Conservation (phyloP, 2,888 invertebrate species). For the Cosmopolites sordidus region DNA sequence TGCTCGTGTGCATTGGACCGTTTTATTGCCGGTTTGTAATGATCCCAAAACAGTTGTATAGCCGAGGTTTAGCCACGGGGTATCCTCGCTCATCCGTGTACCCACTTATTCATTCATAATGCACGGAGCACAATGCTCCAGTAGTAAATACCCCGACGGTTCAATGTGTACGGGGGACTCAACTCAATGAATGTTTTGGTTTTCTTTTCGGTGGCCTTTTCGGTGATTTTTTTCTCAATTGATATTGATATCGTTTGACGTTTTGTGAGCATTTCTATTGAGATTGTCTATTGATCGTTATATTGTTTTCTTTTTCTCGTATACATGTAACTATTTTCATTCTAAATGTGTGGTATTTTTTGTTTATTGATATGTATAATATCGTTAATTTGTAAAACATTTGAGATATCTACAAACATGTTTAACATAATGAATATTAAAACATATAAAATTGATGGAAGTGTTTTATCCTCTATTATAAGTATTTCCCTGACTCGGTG, state of each 20-base stretch:
- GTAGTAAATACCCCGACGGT: constrained; percentile 20
- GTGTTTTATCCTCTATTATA: no score
- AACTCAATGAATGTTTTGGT: constrained; percentile 1
- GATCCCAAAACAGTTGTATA: constrained; percentile 38
- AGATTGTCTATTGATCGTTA: no score
- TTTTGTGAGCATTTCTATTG: not conserved
- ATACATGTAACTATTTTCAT: no score
- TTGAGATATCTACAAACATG: no score
- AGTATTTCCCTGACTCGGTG: no score
- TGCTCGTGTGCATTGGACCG: constrained; percentile 33
- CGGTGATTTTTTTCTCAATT: not conserved
- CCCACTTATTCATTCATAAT: constrained; percentile 29
- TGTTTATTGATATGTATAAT: no score
- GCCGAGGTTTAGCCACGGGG: constrained; percentile 37
- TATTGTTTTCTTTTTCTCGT: no score
- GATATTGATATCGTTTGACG: not conserved
- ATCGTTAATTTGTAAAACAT: no score
- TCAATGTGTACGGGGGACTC: constrained; percentile 5
- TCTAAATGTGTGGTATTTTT: no score
- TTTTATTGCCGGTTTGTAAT: constrained; percentile 38
- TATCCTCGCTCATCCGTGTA: constrained; percentile 32
- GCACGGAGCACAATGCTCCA: constrained; percentile 15
- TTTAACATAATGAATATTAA: no score
- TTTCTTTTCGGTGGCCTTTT: constrained; percentile 2
- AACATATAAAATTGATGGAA: no score